phyloP scores from a whole-genome alignment of 2,888 invertebrate species.

The Idaea straminata region DNA sequence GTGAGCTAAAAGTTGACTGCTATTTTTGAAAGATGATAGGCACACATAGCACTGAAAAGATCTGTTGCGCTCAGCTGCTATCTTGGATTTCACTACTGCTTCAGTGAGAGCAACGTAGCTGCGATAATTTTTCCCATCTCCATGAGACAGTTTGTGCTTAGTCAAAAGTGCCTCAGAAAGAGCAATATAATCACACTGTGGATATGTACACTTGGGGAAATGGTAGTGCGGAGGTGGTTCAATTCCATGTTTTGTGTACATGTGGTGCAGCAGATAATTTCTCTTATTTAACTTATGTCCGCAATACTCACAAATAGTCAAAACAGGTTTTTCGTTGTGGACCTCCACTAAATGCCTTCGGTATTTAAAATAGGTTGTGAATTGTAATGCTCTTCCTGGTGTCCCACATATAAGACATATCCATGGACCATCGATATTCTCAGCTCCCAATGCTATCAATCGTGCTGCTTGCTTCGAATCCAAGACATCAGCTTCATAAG shows the following conservation, averaged over 20 bases:
- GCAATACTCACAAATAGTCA: slow-evolving; percentile 90
- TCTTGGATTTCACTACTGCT: not conserved
- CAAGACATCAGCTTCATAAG: slow-evolving; percentile 76
- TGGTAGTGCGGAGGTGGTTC: slow-evolving; percentile 84
- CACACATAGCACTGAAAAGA: slow-evolving; percentile 72
- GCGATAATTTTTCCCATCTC: slow-evolving; percentile 53
- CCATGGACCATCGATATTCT: slow-evolving; percentile 88
- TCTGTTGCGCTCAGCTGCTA: slow-evolving; percentile 41
- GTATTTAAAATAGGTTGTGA: slow-evolving; percentile 88
- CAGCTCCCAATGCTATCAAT: slow-evolving; percentile 80
- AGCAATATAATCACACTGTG: slow-evolving; percentile 85
- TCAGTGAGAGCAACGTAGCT: slow-evolving; percentile 2
- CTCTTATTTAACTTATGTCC: slow-evolving; percentile 87
- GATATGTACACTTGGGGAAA: slow-evolving; percentile 88
- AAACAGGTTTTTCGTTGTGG: slow-evolving; percentile 88
- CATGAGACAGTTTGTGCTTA: slow-evolving; percentile 85
- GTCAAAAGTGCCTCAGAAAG: slow-evolving; percentile 85
- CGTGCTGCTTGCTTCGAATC: slow-evolving; percentile 82
- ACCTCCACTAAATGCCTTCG: slow-evolving; percentile 90
- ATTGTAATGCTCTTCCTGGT: slow-evolving; percentile 83
- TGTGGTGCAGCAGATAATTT: slow-evolving; percentile 87
- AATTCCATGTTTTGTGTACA: slow-evolving; percentile 89
- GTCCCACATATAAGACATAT: slow-evolving; percentile 88
- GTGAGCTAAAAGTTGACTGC: slow-evolving; percentile 67
- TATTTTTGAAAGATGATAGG: slow-evolving; percentile 70